Evolutionary conservation across 1,140 invertebrate species (phyloP).

Genomic region (Oncopodura yosiiana): DNA sequence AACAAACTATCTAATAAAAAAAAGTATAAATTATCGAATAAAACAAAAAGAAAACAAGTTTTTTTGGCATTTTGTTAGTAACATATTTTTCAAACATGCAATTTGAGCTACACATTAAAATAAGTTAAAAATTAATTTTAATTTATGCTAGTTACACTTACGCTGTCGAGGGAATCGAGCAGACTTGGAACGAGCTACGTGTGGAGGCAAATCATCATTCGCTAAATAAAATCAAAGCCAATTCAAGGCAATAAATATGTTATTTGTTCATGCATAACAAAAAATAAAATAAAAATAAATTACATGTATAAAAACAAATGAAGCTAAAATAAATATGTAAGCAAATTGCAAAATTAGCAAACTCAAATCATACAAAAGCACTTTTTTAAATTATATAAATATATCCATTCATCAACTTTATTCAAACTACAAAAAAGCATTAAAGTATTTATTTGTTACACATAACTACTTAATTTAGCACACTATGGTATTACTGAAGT

Average conservation of each 20-base stretch:
- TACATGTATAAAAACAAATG: background rate
- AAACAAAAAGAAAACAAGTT: too few relatives aligned
- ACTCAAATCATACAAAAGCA: background rate
- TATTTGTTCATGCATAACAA: background rate
- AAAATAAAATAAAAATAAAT: background rate
- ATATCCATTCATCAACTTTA: too few relatives aligned
- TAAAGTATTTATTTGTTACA: too few relatives aligned
- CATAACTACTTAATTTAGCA: too few relatives aligned
- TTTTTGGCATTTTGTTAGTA: too few relatives aligned
- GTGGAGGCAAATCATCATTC: slow-evolving; percentile 38
- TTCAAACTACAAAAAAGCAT: too few relatives aligned
- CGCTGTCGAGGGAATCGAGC: slow-evolving; percentile 38
- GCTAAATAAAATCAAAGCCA: slow-evolving; percentile 30
- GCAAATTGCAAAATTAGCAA: background rate
- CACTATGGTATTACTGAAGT: too few relatives aligned
- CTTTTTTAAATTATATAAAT: too few relatives aligned
- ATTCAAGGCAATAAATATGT: slow-evolving; percentile 12
- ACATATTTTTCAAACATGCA: too few relatives aligned
- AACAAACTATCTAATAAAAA: too few relatives aligned
- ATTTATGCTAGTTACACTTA: too few relatives aligned
- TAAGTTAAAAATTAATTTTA: too few relatives aligned
- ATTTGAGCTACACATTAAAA: background rate
- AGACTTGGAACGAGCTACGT: slow-evolving; percentile 39
- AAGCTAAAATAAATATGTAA: background rate
- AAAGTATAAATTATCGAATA: slow-evolving; percentile 1